Evolutionary conservation across 1,140 invertebrate species (phyloP).

Genomic region (Goniozus legneri): DNA sequence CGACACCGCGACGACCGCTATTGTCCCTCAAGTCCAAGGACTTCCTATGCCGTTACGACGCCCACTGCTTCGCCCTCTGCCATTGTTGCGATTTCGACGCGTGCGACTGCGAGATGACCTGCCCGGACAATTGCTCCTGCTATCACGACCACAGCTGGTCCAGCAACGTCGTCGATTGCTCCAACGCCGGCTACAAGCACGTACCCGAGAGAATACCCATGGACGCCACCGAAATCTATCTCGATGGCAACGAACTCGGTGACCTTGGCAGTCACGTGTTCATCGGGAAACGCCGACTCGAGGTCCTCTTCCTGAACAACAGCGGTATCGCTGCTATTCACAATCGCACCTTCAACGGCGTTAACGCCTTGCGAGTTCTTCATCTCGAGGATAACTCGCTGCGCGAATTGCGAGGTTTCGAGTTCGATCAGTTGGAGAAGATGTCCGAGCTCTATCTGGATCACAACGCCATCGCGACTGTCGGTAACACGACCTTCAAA

Average conservation of each 20-base stretch:
- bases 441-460: conserved; percentile 83
- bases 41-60: conserved; percentile 88
- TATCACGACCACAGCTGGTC: conserved; percentile 94
- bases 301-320: conserved; percentile 83
- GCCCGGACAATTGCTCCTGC: conserved; percentile 88
- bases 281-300: conserved; percentile 83
- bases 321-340: conserved; percentile 80
- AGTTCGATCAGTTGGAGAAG: conserved; percentile 77
- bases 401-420: conserved; percentile 75
- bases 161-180: conserved; percentile 90
- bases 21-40: conserved; percentile 81
- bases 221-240: conserved; percentile 90
- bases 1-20: conserved; percentile 75
- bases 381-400: conserved; percentile 85
- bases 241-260: conserved; percentile 86
- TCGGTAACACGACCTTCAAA: conserved; percentile 81
- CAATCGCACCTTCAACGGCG: conserved; percentile 87
- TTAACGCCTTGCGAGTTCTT: conserved; percentile 70
- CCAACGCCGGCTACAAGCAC: conserved; percentile 71
- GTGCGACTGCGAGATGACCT: conserved; percentile 94
- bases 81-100: conserved; percentile 94
- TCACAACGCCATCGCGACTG: conserved; percentile 78
- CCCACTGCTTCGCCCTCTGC: conserved; percentile 88
- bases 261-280: conserved; percentile 86
- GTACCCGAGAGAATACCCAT: conserved; percentile 87